These are phyloP conservation scores for Gastrophryne carolinensis DNA, from an alignment of 2,797 vertebrate genomes.

Conservation along the genomic window DNA sequence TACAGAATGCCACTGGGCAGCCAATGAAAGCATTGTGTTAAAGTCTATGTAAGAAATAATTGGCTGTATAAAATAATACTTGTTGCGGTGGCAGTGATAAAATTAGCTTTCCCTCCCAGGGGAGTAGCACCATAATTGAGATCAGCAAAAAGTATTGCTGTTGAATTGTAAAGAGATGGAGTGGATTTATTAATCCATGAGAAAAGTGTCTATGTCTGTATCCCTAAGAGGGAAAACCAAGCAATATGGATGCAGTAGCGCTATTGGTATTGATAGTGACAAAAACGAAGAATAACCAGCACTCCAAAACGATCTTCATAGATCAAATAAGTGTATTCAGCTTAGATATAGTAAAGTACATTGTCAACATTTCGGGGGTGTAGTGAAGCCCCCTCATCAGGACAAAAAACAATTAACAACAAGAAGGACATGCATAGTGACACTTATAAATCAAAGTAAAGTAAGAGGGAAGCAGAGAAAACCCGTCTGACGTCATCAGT, in stretches of 20 bases:
- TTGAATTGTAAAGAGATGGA: not conserved
- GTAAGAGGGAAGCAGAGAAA: no score
- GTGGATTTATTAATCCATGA: constrained; percentile 7
- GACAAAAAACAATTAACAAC: no score
- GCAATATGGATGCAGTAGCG: not conserved
- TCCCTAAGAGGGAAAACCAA: not conserved
- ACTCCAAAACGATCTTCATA: no score
- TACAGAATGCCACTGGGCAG: not conserved
- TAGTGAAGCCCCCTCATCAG: no score
- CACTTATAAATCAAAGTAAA: no score
- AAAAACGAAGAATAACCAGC: no score
- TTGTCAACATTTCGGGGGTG: no score
- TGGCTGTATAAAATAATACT: not conserved
- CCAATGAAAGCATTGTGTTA: not conserved
- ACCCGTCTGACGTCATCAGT: no score
- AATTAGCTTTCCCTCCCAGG: not conserved
- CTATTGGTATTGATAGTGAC: no score
- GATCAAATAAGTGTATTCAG: no score
- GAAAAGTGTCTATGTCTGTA: not conserved
- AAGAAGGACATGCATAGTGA: no score
- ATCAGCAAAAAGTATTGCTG: not conserved
- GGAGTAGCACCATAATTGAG: not conserved
- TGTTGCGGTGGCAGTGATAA: not conserved
- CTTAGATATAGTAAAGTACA: no score
- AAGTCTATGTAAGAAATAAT: constrained; percentile 9